Evolutionary conservation across 2,113 vertebrate species (phyloP), one percentile per base, ranked within the genome.

Genomic region (Oreochromis niloticus): DNA sequence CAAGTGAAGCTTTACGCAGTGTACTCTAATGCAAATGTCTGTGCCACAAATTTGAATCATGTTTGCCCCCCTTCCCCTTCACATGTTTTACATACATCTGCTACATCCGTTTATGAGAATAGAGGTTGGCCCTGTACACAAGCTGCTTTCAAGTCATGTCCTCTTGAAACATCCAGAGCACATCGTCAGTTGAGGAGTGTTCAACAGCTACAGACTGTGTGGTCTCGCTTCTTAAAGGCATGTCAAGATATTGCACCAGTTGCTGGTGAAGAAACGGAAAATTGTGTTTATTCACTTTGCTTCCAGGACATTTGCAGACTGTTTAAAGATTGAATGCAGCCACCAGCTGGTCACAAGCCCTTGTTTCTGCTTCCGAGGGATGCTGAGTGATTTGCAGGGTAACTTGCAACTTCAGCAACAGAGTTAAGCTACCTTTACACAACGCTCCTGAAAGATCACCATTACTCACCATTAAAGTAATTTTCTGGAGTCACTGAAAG

Each of bases 321-420:
- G 80, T 89, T 85, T 41, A 61, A 61, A 78, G 39, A 80, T 82
- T 71, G 63, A 78, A 91, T 73, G 71, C 88, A 86, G 83, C 79
- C 41, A 91, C 54, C 89, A 82, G 57, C 50, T 85, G 81, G 88
- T 91, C 84, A 57, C n/a, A 68, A 83, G 82, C 83, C 30, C n/a
- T 43, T 14, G 36, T 81, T 30, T 56, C 54, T 48, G 57, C 56
- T 73, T 71, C 19, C 43, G 24, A 80, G 63, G 12, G 46, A 75
- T 30, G 30, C 59, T 84, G 87, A 82, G 63, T 63, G 80, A 84
- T 88, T 81, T 88, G 4, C 22, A 66, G 36, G 84, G 36, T 39
- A 71, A 84, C 46, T 39, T 71, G 39, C 41, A 81, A 85, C 66
- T 88, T 87, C 41, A 83, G 82, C 84, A 73, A 81, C 19, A 82